Percentiles rank a stretch among this genome's conserved stretches.
phyloP scores from a whole-genome alignment of 1,140 invertebrate genomes.

The Drosophila pseudoobscura region DNA sequence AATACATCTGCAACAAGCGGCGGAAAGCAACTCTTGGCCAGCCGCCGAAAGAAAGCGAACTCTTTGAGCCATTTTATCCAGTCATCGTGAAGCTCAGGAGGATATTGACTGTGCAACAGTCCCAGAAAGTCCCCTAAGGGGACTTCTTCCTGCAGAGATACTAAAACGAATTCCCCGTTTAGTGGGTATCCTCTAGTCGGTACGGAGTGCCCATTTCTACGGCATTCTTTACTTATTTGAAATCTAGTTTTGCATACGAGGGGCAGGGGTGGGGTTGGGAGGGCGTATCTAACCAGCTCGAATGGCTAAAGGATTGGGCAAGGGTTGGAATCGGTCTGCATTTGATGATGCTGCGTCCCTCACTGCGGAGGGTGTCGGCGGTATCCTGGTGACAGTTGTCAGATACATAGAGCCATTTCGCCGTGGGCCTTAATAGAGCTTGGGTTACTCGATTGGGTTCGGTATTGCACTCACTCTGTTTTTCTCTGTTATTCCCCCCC shows the following conservation, averaged over 20 bases:
- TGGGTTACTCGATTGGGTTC: conserved; percentile 37
- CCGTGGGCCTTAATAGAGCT: conserved; percentile 63
- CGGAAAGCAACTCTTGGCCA: conserved; percentile 12
- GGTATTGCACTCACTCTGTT: conserved; percentile 20
- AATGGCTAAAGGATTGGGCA: neutral
- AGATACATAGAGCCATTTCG: conserved; percentile 47
- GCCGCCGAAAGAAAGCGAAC: conserved; percentile 29
- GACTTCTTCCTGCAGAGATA: no score
- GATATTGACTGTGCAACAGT: no score
- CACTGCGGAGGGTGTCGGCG: conserved; percentile 3
- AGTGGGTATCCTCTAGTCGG: no score
- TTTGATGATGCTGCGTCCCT: conserved; percentile 34
- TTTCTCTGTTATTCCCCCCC: neutral
- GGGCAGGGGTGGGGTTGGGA: conserved; percentile 48
- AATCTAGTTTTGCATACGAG: conserved; percentile 75
- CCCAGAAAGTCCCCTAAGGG: no score
- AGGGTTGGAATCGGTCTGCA: conserved; percentile 38
- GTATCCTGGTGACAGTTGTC: conserved; percentile 45
- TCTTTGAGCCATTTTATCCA: neutral
- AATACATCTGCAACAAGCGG: conserved; percentile 30
- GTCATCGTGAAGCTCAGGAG: no score
- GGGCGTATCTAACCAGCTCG: conserved; percentile 6
- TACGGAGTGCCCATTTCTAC: no score
- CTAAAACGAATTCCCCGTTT: no score
- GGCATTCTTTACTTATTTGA: neutral